Base-by-base conservation (phyloP, 2,888 invertebrate genomes). In the Drosophila nr. perissopoda region DNA sequence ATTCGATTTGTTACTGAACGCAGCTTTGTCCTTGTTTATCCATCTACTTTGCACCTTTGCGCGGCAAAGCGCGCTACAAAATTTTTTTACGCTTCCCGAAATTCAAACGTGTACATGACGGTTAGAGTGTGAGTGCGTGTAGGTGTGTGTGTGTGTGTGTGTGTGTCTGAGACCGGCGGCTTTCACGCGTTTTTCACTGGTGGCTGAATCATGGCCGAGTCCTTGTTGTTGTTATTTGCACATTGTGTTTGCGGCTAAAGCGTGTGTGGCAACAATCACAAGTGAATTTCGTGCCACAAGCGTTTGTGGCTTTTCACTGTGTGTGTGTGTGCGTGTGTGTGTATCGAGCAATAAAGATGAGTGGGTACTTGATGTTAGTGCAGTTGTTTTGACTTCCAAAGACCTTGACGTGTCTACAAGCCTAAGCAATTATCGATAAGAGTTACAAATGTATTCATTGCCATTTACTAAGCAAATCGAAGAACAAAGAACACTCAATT, bases 331-430 rank as follows among this genome's bases (percentile, higher is more conserved):
- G 21, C 6, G 36, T 34, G 29, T 34, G 25, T 59, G 61, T 27
- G 65, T 85, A 71, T 58, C 59, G 51, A 74, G 81, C 74, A 75
- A 87, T 82, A 87, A 84, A 82, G 78, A 87, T 88, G 85, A 85
- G 88, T 89, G 88, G 82, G 82, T 81, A 82, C 85, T 89, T 82
- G 82, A 70, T 70, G 80, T 80, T 79, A 79, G 89, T 72, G 79
- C 71, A 67, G 69, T 61, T 71, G 78, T 64, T 73, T 72, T 71
- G 81, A 60, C 68, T 65, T 67, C 59, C 64, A 60, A 76, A 56
- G 72, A 65, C 59, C 36, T 54, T 71, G 76, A 80, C 76, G 42
- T 63, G 53, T 40, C 52, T 53, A 62, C 67, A 69, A 71, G 51
- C 63, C 73, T 78, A 83, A 67, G 76, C 85, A 79, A 82, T 82